Conservation (phyloP, 2,888 invertebrate genomes). For the Diaperis boleti region DNA sequence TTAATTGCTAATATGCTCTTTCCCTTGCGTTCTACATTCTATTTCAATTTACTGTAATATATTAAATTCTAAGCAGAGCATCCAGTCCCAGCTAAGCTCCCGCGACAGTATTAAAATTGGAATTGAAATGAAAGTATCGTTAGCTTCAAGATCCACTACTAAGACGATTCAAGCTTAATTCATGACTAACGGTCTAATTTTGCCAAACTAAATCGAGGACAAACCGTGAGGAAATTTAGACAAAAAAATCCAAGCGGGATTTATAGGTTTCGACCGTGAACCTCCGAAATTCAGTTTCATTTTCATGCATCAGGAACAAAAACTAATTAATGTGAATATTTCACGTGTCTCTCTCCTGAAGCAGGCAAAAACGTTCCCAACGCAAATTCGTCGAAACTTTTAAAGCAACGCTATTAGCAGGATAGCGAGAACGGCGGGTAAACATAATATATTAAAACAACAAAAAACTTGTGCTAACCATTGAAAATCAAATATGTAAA, state of each 20-base stretch:
- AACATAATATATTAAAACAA: background rate
- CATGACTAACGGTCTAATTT: background rate
- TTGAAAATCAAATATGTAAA: constrained; percentile 3
- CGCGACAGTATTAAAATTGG: constrained; percentile 3
- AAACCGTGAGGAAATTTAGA: background rate
- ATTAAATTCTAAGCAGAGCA: constrained; percentile 10
- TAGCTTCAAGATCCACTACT: background rate
- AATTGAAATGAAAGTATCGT: background rate
- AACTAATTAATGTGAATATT: background rate
- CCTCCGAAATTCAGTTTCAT: background rate
- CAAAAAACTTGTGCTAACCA: background rate
- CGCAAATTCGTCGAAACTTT: background rate
- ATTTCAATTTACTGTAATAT: constrained; percentile 14
- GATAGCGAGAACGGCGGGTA: background rate
- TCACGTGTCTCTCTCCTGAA: background rate
- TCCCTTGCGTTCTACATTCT: constrained; percentile 16
- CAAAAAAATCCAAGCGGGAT: background rate
- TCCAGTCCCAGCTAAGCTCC: background rate
- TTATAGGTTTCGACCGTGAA: background rate
- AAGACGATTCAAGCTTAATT: background rate
- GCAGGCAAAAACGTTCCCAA: background rate
- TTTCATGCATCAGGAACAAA: too few relatives aligned
- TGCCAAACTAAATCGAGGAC: background rate
- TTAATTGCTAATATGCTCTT: constrained; percentile 30
- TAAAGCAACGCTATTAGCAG: background rate